A percentile compares a stretch with the other conserved stretches of the same genome.
Conservation (phyloP, 92 coral and sea anemone species). For the Desmophyllum pertusum region DNA sequence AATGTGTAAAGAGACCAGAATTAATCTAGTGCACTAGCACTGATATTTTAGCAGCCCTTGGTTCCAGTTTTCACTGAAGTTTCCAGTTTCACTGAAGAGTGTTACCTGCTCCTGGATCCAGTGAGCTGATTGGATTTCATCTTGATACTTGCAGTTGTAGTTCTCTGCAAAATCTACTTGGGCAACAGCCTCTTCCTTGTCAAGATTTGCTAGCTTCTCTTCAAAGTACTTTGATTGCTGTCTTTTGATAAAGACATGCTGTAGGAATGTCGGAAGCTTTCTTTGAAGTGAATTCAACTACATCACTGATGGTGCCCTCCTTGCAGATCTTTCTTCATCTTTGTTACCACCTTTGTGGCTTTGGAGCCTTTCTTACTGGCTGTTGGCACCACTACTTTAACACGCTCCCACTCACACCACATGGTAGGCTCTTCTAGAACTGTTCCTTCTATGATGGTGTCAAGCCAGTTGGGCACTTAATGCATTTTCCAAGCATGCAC, state of each 20-base stretch:
- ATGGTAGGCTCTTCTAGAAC: slow-evolving; percentile 12
- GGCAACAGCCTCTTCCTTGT: slow-evolving; percentile 64
- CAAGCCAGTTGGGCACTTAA: slow-evolving; percentile 62
- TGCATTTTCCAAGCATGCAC: slow-evolving; percentile 65
- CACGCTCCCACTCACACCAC: slow-evolving; percentile 64
- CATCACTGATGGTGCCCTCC: slow-evolving; percentile 20
- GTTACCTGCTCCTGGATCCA: too few relatives aligned
- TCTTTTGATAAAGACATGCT: slow-evolving; percentile 30
- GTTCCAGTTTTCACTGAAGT: too few relatives aligned
- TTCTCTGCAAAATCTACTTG: slow-evolving; percentile 78
- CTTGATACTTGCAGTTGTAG: slow-evolving; percentile 63
- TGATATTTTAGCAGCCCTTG: too few relatives aligned
- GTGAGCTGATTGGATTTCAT: slow-evolving; percentile 71
- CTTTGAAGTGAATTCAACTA: not conserved
- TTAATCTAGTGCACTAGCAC: too few relatives aligned
- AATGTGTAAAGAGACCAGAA: too few relatives aligned
- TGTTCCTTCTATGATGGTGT: slow-evolving; percentile 22
- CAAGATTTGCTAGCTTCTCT: slow-evolving; percentile 43
- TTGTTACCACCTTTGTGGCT: not conserved
- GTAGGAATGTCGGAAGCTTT: slow-evolving; percentile 3
- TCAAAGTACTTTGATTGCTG: slow-evolving; percentile 54
- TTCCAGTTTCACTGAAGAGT: too few relatives aligned
- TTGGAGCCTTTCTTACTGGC: not conserved
- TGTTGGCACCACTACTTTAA: not conserved
- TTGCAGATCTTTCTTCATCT: slow-evolving; percentile 14